Evolutionary conservation across 2,113 vertebrate genomes (phyloP), one percentile per base, ranked within the genome.

Genomic region (Delphinapterus leucas): DNA sequence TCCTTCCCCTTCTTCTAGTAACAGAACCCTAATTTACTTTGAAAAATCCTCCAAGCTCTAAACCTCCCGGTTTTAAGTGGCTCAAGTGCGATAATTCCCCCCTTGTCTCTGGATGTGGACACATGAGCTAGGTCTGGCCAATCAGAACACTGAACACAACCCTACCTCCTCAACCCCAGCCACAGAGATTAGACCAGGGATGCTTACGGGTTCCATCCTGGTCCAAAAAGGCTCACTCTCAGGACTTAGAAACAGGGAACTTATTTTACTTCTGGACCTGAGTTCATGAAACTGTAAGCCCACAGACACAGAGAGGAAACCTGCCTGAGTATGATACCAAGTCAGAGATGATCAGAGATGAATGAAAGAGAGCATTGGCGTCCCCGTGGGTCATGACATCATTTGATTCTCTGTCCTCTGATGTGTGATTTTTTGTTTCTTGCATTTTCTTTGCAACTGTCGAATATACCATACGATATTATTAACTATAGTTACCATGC

Each of bases 351-450:
- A 61, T 38, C n/a, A 26, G 26, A 80, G 25, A 84, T 7, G 7
- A 41, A 41, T 41, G 7, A 20, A 5, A 65, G 11, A 53, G 12
- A 25, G 1, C 7, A 28, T 47, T 10, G 23, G 23, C 1, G 0
- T 58, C 31, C 41, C 70, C 1, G 0, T n/a, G 55, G 58, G 11
- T 70, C 33, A 33, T 4, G 5, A 21, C 38, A n/a, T 41, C 70
- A 38, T 25, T 38, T 18, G 15, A 44, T 23, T 90, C 67, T 71
- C 70, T 21, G 11, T 73, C 38, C 81, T 79, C 55, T 71, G 44
- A 20, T 77, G 38, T 14, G 2, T 63, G 33, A 11, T 49, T 26
- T 76, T 20, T 65, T 65, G 9, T 53, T 49, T 79, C 17, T 53
- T n/a, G 49, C 31, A 15, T 79, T 79, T 55, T 55, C 53, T 55